Conservation (phyloP, 2,888 invertebrate genomes). For the Plutella xylostella region DNA sequence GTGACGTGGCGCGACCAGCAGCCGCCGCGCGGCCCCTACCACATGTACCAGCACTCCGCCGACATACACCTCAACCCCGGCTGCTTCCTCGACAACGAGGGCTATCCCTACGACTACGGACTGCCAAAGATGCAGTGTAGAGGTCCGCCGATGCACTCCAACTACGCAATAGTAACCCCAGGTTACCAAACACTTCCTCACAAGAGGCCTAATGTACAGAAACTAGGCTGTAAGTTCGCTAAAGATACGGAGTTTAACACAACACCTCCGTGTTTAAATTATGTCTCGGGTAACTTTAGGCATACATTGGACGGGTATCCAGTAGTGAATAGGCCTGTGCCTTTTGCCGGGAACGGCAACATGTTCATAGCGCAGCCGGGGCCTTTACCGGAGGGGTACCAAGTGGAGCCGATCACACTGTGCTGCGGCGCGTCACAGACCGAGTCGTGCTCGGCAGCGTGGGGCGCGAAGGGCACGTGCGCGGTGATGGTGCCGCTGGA, state of each 20-base stretch:
- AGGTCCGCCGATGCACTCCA: constrained; percentile 49
- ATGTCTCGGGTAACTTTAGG: constrained; percentile 61
- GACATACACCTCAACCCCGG: constrained; percentile 82
- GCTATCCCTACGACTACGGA: constrained; percentile 83
- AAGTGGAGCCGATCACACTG: constrained; percentile 66
- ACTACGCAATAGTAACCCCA: constrained; percentile 53
- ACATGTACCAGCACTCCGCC: constrained; percentile 74
- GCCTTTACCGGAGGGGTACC: constrained; percentile 77
- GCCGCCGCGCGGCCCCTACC: constrained; percentile 52
- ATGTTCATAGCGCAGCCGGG: constrained; percentile 63
- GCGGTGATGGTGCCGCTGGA: constrained; percentile 63
- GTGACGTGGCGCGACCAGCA: constrained; percentile 70
- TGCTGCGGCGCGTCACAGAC: constrained; percentile 46
- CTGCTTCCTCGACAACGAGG: constrained; percentile 82
- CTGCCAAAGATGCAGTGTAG: constrained; percentile 74
- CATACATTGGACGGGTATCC: constrained; percentile 88
- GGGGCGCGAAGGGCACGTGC: constrained; percentile 62
- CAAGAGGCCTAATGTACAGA: constrained; percentile 72
- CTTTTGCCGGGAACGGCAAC: constrained; percentile 56
- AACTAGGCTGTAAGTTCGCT: constrained; percentile 58
- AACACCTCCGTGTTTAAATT: constrained; percentile 47
- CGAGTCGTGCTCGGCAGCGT: constrained; percentile 50
- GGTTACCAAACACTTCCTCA: constrained; percentile 85
- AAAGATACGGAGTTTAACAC: constrained; percentile 62
- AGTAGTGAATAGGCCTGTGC: constrained; percentile 65